Percentiles rank a stretch among this genome's conserved stretches.
Conservation (phyloP, 2,113 vertebrate genomes). For the Podarcis muralis region DNA sequence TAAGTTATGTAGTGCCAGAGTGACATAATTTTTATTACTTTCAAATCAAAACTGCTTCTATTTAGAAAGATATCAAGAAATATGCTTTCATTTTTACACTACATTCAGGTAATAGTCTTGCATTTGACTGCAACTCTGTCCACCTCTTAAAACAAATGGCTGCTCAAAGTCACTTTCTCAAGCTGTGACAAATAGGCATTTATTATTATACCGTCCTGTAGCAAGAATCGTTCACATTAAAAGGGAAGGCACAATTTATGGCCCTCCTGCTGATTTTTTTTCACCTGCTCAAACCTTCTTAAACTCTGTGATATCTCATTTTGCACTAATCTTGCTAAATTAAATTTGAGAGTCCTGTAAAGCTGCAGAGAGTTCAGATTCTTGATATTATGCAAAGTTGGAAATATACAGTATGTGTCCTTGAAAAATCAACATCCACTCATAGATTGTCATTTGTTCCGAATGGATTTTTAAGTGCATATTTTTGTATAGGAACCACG, state of each 20-base stretch:
- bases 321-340: neutral
- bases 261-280: neutral
- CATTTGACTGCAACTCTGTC: neutral
- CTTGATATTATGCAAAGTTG: neutral
- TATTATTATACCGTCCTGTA: neutral
- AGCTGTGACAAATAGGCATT: constrained; percentile 4
- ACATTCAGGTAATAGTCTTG: neutral
- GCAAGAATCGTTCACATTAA: neutral
- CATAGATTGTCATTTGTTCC: neutral
- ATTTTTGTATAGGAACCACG: neutral
- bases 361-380: neutral
- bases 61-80: neutral
- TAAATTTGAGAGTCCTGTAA: neutral
- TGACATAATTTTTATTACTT: neutral
- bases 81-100: no score
- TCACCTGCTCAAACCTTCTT: neutral
- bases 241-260: neutral
- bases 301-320: neutral
- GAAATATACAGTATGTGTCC: no score
- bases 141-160: neutral
- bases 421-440: neutral
- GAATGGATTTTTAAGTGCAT: neutral
- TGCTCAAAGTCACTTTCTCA: neutral
- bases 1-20: neutral
- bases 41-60: neutral